Conservation (phyloP, 2,797 vertebrate species). For the Antrozous pallidus region DNA sequence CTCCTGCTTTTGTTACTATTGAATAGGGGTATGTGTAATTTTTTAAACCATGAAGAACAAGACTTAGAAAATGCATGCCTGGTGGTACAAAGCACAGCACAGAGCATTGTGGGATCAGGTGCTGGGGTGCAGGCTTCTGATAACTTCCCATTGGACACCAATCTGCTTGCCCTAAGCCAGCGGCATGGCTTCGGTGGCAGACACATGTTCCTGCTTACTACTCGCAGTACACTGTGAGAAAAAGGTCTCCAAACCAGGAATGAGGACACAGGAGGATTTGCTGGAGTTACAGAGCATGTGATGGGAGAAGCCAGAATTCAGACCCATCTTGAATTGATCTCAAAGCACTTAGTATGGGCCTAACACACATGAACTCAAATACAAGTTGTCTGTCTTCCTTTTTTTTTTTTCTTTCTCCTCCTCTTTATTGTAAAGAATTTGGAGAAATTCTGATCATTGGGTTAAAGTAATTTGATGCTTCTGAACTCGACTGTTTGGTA, state of each 20-base stretch:
- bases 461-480: slow-evolving; percentile 12
- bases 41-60: not conserved
- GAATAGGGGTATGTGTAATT: not conserved
- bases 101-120: not conserved
- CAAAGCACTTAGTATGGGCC: not conserved
- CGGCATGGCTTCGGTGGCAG: not conserved
- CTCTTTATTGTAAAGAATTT: not conserved
- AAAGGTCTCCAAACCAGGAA: not conserved
- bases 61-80: not conserved
- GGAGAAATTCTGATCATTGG: not conserved
- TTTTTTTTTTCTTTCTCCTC: not conserved
- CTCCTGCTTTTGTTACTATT: not conserved
- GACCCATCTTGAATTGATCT: not conserved
- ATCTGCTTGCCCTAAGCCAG: not conserved
- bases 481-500: not conserved
- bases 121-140: not conserved
- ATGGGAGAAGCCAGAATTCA: not conserved
- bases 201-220: not conserved
- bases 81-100: not conserved
- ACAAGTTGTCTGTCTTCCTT: not conserved
- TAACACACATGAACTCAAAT: not conserved
- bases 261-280: not conserved
- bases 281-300: not conserved
- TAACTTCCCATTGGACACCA: not conserved
- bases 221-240: not conserved